Base-by-base conservation (phyloP, 2,888 invertebrate species). In the Lysandra bellargus region DNA sequence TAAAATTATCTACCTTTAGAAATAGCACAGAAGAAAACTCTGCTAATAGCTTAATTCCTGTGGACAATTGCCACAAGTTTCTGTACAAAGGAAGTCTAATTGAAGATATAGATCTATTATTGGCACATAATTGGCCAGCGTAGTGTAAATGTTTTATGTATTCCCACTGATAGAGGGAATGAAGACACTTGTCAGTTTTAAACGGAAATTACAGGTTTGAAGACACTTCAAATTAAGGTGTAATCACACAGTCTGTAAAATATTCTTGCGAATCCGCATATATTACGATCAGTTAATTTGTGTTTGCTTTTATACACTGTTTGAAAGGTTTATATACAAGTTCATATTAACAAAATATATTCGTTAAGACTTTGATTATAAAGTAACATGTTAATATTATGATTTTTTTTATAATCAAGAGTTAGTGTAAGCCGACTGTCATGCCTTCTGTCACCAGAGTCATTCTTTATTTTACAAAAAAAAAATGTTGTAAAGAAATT, bases 171-270 rank as follows among this genome's bases (percentile, higher is more conserved):
- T 30, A 75, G 49, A 53, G 37, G 76, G 76, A 76, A 76, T 76
- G 9, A 30, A 53, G 53, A 76, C 76, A 57, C 57, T 53, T 76
- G 53, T 14, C 76, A 9, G 30, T 30, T 80, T 81, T 81, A 80
- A 81, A 80, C 60, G 44, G 23, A 40, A 79, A 79, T 79, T 79
- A 75, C 61, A 74, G 79, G 74, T 61, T 80, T 49, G 17, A 1
- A 57, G 4, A 57, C 17, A 57, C 17, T 57, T 79, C 80, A 77
- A 80, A 78, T 82, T 75, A 79, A 81, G 81, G 80, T 80, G 80
- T 30, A 49, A 30, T n/a, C 44, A 57, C 75, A 79, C 75, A 64
- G 49, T 44, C 1, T 53, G 23, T 17, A 33, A 5, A 33, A 3
- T 69, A 12, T 12, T 49, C 49, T 12, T 49, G 49, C 49, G 49